Percentiles rank a stretch among this genome's conserved stretches.
Evolutionary conservation across 37 sponge, comb jelly and placozoan genomes (phyloP).

Genomic region (Oscarella lobularis): DNA sequence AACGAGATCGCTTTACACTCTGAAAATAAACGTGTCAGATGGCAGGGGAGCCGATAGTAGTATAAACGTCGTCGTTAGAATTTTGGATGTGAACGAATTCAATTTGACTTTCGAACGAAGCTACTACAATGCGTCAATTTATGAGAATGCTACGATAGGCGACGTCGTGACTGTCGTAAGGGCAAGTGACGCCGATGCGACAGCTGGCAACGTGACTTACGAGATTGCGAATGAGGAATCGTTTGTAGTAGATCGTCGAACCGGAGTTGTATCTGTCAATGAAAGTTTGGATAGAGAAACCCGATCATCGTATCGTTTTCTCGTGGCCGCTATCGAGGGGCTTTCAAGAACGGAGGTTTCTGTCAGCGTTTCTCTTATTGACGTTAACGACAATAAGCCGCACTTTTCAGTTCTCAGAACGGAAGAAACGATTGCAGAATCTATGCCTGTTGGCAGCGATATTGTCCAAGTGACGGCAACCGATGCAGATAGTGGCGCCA

Average conservation of each 20-base stretch:
- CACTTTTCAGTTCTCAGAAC: slow-evolving; percentile 35
- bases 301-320: slow-evolving; percentile 15
- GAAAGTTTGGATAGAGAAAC: slow-evolving; percentile 35
- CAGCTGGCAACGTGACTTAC: slow-evolving; percentile 11
- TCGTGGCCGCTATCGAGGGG: slow-evolving; percentile 26
- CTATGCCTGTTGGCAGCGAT: slow-evolving; percentile 2
- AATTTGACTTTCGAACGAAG: slow-evolving; percentile 24
- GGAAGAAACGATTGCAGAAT: slow-evolving; percentile 1
- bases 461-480: slow-evolving; percentile 26
- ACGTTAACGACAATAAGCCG: slow-evolving; percentile 68
- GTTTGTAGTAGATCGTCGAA: slow-evolving; percentile 19
- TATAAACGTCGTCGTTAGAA: neutral
- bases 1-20: neutral
- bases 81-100: slow-evolving; percentile 42
- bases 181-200: slow-evolving; percentile 50
- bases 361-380: slow-evolving; percentile 29
- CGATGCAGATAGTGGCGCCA: slow-evolving; percentile 42
- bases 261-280: slow-evolving; percentile 45
- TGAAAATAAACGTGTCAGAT: slow-evolving; percentile 4
- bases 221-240: slow-evolving; percentile 8
- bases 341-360: slow-evolving; percentile 6
- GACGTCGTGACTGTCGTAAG: slow-evolving; percentile 26
- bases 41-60: neutral
- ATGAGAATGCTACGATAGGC: slow-evolving; percentile 26
- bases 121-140: slow-evolving; percentile 23